Base-by-base conservation (phyloP, 2,888 invertebrate species). In the Drosophila siamana region DNA sequence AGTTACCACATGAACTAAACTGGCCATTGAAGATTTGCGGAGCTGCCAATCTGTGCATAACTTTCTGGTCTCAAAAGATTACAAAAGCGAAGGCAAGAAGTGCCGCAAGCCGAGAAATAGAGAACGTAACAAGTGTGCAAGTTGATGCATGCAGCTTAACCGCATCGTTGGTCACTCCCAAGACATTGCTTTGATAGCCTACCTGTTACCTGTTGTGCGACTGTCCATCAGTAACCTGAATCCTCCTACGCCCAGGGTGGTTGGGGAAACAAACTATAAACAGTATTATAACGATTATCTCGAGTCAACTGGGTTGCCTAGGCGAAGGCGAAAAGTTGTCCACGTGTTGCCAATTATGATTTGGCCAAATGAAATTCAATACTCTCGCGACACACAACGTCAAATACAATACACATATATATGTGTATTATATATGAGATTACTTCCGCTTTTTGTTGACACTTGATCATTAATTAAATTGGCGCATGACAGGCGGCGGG, bases 391-490 rank as follows among this genome's bases (percentile, higher is more conserved):
- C 43, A 50, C 8, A 22, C 28, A n/a, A n/a, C n/a, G n/a, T n/a
- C n/a, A n/a, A n/a, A n/a, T n/a, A 40, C 15, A 22, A 33, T 36
- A 19, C 8, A n/a, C 26, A 40, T 13, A 26, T 28, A 57, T 11
- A 55, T 19, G 54, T 47, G 48, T 50, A 57, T 46, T 15, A 66
- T 87, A 87, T 78, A 69, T 67, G 40, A 69, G 82, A 75, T 75
- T 70, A 72, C 67, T 74, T 66, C 50, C 67, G 69, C 52, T 73
- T 57, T 57, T 48, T 81, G 55, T 69, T 76, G 77, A 86, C 70
- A 88, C 65, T 83, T 68, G 86, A 88, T 86, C 88, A 86, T 88
- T 86, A 88, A 83, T 86, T 88, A 83, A 85, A 79, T 73, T 68
- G 73, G 62, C 68, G 69, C 73, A 60, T 71, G 75, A 33, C n/a